Evolutionary conservation across 35 echinoderm and acorn worm genomes (phyloP).

Genomic region (Anneissia japonica): DNA sequence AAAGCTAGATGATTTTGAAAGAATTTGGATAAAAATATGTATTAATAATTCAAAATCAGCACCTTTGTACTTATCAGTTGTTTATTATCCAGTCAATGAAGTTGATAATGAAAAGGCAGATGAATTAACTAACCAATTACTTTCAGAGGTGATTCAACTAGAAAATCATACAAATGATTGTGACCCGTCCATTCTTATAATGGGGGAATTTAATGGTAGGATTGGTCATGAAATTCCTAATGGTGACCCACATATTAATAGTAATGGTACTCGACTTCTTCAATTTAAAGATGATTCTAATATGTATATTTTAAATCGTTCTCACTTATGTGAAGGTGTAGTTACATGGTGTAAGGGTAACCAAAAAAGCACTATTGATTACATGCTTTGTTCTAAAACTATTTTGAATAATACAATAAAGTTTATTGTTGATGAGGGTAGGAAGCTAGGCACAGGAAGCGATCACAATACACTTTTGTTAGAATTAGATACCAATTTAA

Average conservation of each 20-base stretch:
- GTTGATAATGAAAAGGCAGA: neutral
- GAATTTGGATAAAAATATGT: neutral
- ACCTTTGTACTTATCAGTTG: neutral
- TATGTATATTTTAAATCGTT: neutral
- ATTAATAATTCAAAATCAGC: neutral
- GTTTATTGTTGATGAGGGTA: neutral
- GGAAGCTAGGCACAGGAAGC: neutral
- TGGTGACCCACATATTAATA: neutral
- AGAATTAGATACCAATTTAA: neutral
- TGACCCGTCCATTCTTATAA: neutral
- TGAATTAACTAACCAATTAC: neutral
- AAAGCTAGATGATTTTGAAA: neutral
- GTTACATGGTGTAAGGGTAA: too few species aligned
- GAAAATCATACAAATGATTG: neutral
- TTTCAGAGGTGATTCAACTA: conserved; percentile 1
- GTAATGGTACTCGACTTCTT: neutral
- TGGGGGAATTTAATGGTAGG: conserved; percentile 6
- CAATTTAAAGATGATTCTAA: neutral
- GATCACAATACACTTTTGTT: neutral
- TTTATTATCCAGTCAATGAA: conserved; percentile 16
- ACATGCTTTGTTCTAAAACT: neutral
- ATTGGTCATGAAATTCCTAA: conserved; percentile 4
- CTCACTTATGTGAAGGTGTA: too few species aligned
- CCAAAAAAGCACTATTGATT: too few species aligned
- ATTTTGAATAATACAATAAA: neutral